Evolutionary conservation across 1,140 invertebrate species (phyloP).

Genomic region (Anthonomus grandis): DNA sequence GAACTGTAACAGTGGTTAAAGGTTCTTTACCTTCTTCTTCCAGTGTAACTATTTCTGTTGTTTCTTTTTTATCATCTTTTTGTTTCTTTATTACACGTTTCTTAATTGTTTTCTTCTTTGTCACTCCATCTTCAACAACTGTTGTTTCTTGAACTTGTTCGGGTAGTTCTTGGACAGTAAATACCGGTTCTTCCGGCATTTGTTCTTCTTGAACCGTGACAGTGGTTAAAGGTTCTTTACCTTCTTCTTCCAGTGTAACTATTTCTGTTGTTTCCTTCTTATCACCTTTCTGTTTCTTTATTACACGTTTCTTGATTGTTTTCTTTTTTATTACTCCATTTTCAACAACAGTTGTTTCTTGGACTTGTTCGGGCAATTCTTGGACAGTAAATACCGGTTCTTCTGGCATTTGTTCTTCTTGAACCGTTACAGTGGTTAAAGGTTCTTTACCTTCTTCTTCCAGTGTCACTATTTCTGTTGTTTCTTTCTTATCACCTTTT

Average conservation of each 20-base stretch:
- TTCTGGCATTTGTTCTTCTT: conserved; percentile 24
- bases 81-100: conserved; percentile 35
- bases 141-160: conserved; percentile 38
- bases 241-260: conserved; percentile 37
- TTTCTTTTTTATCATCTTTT: conserved; percentile 32
- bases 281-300: conserved; percentile 34
- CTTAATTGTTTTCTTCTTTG: conserved; percentile 30
- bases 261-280: conserved; percentile 47
- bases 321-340: conserved; percentile 31
- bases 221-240: conserved; percentile 39
- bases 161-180: conserved; percentile 32
- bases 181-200: conserved; percentile 36
- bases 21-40: conserved; percentile 26
- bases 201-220: conserved; percentile 42
- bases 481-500: conserved; percentile 36
- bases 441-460: conserved; percentile 35
- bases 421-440: conserved; percentile 37
- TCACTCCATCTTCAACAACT: conserved; percentile 38
- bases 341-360: conserved; percentile 25
- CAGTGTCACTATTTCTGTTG: conserved; percentile 39
- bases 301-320: conserved; percentile 43
- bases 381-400: conserved; percentile 37
- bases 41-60: conserved; percentile 34
- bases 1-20: conserved; percentile 33
- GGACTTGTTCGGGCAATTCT: conserved; percentile 41